Conservation (phyloP, 1,140 invertebrate species). For the Diploscapter pachys region DNA sequence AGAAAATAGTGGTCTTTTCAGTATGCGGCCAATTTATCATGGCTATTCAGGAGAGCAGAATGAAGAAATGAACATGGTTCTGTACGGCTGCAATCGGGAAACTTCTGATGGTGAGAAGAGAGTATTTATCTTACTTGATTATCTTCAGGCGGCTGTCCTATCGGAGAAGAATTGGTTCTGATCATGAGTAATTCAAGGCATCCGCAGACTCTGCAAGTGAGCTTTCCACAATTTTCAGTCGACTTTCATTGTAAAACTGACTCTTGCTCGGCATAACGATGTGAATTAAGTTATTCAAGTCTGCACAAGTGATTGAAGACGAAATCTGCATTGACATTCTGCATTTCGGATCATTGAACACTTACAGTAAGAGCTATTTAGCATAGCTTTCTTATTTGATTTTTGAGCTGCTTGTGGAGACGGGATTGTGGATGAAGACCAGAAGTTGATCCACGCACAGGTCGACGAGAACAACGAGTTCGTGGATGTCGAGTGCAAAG, state of each 20-base stretch:
- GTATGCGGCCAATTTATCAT: conserved; percentile 31
- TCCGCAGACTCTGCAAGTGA: conserved; percentile 24
- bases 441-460: conserved; percentile 30
- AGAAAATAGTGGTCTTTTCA: conserved; percentile 12
- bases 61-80: conserved; percentile 36
- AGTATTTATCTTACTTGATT: not conserved
- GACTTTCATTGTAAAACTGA: no score
- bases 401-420: conserved; percentile 33
- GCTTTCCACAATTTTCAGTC: no score
- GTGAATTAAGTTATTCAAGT: conserved; percentile 16
- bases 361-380: conserved; percentile 22
- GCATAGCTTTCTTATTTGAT: no score
- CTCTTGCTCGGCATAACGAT: no score
- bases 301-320: conserved; percentile 32
- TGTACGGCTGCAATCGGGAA: conserved; percentile 24
- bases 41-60: conserved; percentile 34
- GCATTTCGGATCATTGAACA: conserved; percentile 24
- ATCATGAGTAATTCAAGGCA: conserved; percentile 35
- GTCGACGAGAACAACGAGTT: conserved; percentile 34
- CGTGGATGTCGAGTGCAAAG: conserved; percentile 33
- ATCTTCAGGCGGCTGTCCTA: conserved; percentile 15
- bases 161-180: conserved; percentile 23
- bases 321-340: conserved; percentile 30
- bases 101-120: conserved; percentile 13
- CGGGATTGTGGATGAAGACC: conserved; percentile 32